Percentiles rank a stretch among this genome's conserved stretches.
phyloP scores from a whole-genome alignment of 2,797 vertebrate genomes.

The Anguilla marmorata region DNA sequence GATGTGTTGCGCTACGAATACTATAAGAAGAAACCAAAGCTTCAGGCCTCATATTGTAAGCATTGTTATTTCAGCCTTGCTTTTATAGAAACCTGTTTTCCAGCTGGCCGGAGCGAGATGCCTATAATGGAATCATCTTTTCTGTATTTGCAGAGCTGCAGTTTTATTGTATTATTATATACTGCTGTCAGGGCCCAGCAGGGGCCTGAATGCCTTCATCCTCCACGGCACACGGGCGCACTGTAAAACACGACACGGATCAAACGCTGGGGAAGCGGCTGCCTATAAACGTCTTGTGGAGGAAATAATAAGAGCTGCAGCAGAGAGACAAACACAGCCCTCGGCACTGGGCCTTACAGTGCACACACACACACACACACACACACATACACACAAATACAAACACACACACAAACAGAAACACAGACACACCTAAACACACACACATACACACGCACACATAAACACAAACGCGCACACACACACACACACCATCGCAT shows the following conservation, averaged over 20 bases:
- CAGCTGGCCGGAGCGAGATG: not conserved
- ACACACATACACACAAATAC: not conserved
- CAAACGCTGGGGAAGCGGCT: not conserved
- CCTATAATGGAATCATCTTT: not conserved
- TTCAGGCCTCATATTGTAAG: not conserved
- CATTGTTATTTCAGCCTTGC: slow-evolving; percentile 5
- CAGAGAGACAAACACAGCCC: slow-evolving; percentile 14
- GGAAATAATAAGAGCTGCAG: not conserved
- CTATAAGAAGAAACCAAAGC: not conserved
- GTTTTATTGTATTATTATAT: not conserved
- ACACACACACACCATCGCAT: not conserved
- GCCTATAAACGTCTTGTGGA: not conserved
- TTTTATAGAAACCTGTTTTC: slow-evolving; percentile 13
- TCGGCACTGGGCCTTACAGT: not conserved
- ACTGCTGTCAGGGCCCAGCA: not conserved
- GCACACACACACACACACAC: not conserved
- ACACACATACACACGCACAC: not conserved
- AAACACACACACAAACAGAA: too few species aligned
- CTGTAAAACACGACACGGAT: not conserved
- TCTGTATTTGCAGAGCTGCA: not conserved
- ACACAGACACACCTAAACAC: not conserved
- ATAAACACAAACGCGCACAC: too few species aligned
- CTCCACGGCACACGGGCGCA: not conserved
- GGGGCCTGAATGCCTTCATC: not conserved
- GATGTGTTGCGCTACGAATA: not conserved